Base-by-base conservation (phyloP, 2,888 invertebrate species). In the Dolichopus griseipennis region DNA sequence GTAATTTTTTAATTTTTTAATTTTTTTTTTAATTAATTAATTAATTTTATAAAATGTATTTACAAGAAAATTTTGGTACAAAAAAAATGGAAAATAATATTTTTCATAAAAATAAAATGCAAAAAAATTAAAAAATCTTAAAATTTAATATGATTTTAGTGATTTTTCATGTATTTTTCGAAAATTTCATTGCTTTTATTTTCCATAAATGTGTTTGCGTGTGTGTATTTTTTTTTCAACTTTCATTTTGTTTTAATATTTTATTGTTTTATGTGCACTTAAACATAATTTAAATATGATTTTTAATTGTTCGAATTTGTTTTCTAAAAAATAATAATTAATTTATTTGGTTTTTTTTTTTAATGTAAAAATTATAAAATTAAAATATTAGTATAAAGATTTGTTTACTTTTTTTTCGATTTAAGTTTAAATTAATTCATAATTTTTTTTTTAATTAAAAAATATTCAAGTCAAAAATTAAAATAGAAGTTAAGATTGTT, bases 301-400 rank as follows among this genome's bases (percentile, higher is more conserved):
- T 61, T 69, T 68, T 37, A 65, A 66, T 68, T 22, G 41, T 7
- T 41, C 41, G 8, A 15, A 41, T 41, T 64, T 64, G n/a, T 41
- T 22, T 65, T 69, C n/a, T n/a, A n/a, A 66, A 34, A 20, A 20
- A 65, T 62, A 62, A 66, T n/a, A 21, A 65, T 65, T 27, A 27
- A 27, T 43, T 65, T 72, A 72, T 72, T 72, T 72, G 70, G 43
- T 71, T 68, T 70, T 73, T 72, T 69, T 71, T 67, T 21, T 43
- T 67, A 2, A 2, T 7, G 15, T 41, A 41, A 41, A 41, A 41
- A 1, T 41, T 41, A 41, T 9, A 41, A 15, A 41, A 41, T 41
- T 41, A 41, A 12, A 41, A 2, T 41, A 41, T n/a, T 41, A 41
- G 41, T 12, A n/a, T n/a, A 15, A 41, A 41, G 3, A 41, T 41